Percentiles rank a stretch among this genome's conserved stretches.
phyloP scores from a whole-genome alignment of 2,888 invertebrate species.

The Lithophane ornitopus region DNA sequence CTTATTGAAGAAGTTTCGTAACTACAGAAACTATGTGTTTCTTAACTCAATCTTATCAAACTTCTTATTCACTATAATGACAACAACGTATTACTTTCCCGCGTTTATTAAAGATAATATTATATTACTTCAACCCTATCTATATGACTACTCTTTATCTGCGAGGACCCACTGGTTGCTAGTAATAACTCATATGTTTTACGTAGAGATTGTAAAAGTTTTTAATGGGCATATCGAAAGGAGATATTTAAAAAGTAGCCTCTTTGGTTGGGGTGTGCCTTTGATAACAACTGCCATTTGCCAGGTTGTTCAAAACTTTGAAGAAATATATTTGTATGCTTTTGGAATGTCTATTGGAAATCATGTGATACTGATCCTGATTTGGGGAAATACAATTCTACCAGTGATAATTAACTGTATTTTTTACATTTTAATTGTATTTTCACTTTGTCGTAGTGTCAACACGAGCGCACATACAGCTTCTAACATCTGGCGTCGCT shows the following conservation, averaged over 20 bases:
- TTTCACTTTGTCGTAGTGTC: conserved; percentile 5
- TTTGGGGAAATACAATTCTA: background rate
- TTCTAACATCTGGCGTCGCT: conserved; percentile 17
- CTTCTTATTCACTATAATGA: no score
- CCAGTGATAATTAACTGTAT: background rate
- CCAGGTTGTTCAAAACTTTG: no score
- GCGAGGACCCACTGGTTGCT: conserved; percentile 7
- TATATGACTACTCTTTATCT: background rate
- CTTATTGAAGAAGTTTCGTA: background rate
- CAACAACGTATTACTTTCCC: no score
- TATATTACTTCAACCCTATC: no score
- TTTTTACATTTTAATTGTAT: background rate
- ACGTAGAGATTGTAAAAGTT: conserved; percentile 6
- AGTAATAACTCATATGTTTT: conserved; percentile 15
- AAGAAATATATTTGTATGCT: no score
- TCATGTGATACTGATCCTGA: no score
- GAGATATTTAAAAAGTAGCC: background rate
- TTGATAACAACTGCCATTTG: background rate
- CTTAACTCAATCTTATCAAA: conserved; percentile 15
- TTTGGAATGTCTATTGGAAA: no score
- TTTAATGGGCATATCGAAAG: background rate
- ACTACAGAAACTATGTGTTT: conserved; percentile 23
- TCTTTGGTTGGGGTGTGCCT: background rate
- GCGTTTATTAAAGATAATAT: no score
- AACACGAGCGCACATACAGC: background rate